These are phyloP conservation scores for Ascaphus truei DNA, from an alignment of 2,113 vertebrate species.

Conservation along the genomic window DNA sequence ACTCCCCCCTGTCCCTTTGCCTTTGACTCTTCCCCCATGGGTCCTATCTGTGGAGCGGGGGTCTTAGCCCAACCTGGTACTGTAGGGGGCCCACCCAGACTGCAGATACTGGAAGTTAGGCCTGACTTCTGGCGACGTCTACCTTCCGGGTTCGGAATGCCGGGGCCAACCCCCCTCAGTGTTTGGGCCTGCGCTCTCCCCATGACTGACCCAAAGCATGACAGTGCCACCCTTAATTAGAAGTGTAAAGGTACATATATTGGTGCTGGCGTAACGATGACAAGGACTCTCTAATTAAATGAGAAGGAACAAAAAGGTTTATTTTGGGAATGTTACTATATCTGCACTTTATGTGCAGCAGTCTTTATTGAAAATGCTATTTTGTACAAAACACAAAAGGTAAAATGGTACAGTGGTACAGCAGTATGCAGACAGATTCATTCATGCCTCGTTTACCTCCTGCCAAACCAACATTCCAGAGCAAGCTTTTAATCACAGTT, in stretches of 20 bases:
- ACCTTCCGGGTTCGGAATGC: no score
- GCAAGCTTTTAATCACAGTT: slow-evolving; percentile 70
- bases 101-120: no score
- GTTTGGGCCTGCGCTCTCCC: no score
- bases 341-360: not conserved
- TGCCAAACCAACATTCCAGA: slow-evolving; percentile 74
- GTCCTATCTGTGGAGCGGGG: no score
- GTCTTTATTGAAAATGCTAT: not conserved
- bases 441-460: slow-evolving; percentile 47
- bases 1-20: no score
- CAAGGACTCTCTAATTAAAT: slow-evolving; percentile 11
- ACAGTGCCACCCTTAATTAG: no score
- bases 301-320: slow-evolving; percentile 18
- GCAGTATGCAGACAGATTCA: slow-evolving; percentile 55
- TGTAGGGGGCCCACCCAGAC: no score
- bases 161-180: no score
- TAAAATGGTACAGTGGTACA: slow-evolving; percentile 40
- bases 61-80: no score
- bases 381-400: not conserved
- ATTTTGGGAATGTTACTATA: not conserved
- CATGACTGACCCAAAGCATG: no score
- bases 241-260: not conserved
- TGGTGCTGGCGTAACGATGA: not conserved
- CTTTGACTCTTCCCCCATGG: no score
- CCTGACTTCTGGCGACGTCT: no score